Percentiles rank a stretch among this genome's conserved stretches.
These are phyloP conservation scores for Melierax canorus DNA, from an alignment of 2,113 vertebrate species.

Conservation along the genomic window DNA sequence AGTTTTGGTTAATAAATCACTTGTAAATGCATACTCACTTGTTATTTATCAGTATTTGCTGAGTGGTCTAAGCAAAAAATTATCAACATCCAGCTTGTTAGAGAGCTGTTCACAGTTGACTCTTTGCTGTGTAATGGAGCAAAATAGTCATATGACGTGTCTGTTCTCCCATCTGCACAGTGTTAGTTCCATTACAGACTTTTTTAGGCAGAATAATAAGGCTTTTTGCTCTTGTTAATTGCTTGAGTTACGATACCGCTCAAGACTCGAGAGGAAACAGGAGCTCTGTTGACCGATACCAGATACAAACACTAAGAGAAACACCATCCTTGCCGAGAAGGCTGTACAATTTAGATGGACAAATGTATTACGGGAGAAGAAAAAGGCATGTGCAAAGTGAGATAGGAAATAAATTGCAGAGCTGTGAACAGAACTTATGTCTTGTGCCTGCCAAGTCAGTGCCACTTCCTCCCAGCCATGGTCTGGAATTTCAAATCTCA, in stretches of 20 bases:
- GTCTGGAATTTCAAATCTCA: not conserved
- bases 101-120: not conserved
- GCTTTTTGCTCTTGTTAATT: conserved; percentile 46
- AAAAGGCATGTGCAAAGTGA: conserved; percentile 1
- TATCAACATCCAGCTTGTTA: not conserved
- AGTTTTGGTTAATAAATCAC: conserved; percentile 16
- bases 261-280: conserved; percentile 12
- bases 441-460: not conserved
- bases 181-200: conserved; percentile 4
- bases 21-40: not conserved
- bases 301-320: conserved; percentile 21
- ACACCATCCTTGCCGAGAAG: not conserved
- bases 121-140: conserved; percentile 34
- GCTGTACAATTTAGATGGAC: not conserved
- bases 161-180: conserved; percentile 33
- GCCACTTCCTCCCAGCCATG: not conserved
- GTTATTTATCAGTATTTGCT: conserved; percentile 21
- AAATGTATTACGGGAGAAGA: not conserved
- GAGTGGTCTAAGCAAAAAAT: conserved; percentile 7
- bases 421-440: not conserved
- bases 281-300: not conserved
- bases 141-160: conserved; percentile 4
- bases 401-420: conserved; percentile 13
- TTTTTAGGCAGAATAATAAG: conserved; percentile 30
- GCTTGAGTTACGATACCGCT: not conserved